Conservation (phyloP, 2,888 invertebrate species). For the Mythimna vitellina region DNA sequence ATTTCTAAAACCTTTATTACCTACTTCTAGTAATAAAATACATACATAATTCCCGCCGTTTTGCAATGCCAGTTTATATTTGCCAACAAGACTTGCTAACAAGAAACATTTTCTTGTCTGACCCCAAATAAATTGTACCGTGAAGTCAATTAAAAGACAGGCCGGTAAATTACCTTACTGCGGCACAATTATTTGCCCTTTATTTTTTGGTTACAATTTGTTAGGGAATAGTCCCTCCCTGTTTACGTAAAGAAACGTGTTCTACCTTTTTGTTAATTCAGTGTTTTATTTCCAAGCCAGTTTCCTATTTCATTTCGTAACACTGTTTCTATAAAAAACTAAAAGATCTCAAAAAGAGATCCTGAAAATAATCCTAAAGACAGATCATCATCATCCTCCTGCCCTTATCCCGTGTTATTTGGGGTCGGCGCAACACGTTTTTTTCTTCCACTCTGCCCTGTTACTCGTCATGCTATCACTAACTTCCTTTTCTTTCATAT, state of each 20-base stretch:
- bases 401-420: too few species aligned
- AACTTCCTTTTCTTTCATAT: too few species aligned
- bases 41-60: background rate
- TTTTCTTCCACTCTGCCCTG: too few species aligned
- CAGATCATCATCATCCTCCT: too few species aligned
- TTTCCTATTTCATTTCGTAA: background rate
- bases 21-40: background rate
- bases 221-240: background rate
- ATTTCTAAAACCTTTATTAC: background rate
- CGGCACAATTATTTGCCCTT: constrained; percentile 31
- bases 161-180: constrained; percentile 37
- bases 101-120: constrained; percentile 21
- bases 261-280: background rate
- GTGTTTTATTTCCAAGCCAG: background rate
- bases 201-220: constrained; percentile 28
- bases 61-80: background rate
- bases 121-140: constrained; percentile 43
- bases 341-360: too few species aligned
- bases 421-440: too few species aligned
- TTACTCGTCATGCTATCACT: too few species aligned
- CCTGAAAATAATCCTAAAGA: too few species aligned
- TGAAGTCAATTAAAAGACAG: constrained; percentile 47
- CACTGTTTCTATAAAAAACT: too few species aligned
- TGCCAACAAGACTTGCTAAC: constrained; percentile 12
- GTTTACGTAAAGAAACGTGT: background rate